Base-by-base conservation (phyloP, 2,113 vertebrate species). In the Channa argus region DNA sequence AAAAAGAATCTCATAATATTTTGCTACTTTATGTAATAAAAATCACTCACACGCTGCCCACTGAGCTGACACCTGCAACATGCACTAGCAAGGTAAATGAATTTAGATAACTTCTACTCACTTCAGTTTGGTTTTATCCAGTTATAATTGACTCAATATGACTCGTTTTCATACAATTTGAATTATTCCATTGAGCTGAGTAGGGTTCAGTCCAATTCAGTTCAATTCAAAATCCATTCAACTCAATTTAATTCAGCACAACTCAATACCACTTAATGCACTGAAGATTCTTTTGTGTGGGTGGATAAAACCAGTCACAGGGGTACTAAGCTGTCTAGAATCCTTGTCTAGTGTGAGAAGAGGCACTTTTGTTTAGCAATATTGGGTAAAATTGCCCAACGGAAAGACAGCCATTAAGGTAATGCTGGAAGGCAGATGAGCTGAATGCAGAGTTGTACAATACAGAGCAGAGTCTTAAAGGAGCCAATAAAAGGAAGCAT, bases 341-440 rank as follows among this genome's bases (percentile, higher is more conserved):
- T 85, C 63, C 72, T 60, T 63, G 79, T 85, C 84, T 78, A 43
- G 67, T 78, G 75, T 13, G 51, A 68, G 52, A 79, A 80, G 69
- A 72, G 74, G 50, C 8, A 49, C 71, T 67, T 86, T 92, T 93
- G 89, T 93, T 89, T 91, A 65, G 86, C 87, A 83, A 89, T 89
- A 91, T 83, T 80, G 86, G 78, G 71, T 74, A 67, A 88, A 91
- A 88, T 87, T 91, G 85, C 87, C 87, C 86, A 89, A 85, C 83
- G 81, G 86, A 80, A 82, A 88, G 87, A 90, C 76, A 86, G 71
- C 83, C 87, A 91, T 93, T 87, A 91, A 86, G 88, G 89, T 91
- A 90, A 92, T 78, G 87, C 84, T 85, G 77, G 63, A 80, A 90
- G 90, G 90, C 88, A 91, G 79, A 90, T 50, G 79, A 82, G 86